phyloP scores from a whole-genome alignment of 2,888 invertebrate genomes.

The Bombylius discolor region DNA sequence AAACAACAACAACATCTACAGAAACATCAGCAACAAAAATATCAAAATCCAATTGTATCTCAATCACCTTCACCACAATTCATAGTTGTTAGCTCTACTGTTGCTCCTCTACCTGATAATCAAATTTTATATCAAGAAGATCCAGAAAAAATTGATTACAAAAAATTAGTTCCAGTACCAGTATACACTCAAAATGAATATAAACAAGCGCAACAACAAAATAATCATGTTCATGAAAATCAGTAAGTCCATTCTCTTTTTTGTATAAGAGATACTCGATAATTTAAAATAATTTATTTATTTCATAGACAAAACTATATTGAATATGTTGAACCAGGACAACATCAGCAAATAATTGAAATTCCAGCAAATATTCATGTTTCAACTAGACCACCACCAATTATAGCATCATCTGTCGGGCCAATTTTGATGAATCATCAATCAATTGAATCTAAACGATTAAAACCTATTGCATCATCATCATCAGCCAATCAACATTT shows the following conservation, averaged over 20 bases:
- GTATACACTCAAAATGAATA: not conserved
- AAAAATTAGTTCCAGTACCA: not conserved
- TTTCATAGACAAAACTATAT: constrained; percentile 6
- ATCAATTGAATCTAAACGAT: constrained; percentile 21
- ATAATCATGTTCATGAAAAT: not conserved
- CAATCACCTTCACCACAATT: not conserved
- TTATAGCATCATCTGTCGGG: constrained; percentile 20
- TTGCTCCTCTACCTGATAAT: not conserved
- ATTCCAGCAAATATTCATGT: constrained; percentile 1
- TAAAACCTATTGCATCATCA: constrained; percentile 22
- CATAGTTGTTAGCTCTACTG: not conserved
- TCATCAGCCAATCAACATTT: not conserved
- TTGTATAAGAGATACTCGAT: not conserved
- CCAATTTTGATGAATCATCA: constrained; percentile 24
- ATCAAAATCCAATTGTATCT: not conserved
- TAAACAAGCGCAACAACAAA: not conserved
- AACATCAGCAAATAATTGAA: not conserved
- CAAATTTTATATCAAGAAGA: not conserved
- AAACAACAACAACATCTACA: constrained; percentile 19
- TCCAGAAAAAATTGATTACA: not conserved
- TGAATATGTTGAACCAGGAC: constrained; percentile 3
- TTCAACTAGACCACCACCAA: constrained; percentile 13
- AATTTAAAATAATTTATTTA: not conserved
- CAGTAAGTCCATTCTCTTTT: not conserved
- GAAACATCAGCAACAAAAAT: constrained; percentile 9